phyloP scores from a whole-genome alignment of 2,797 vertebrate species.

The Tragopan temminckii region DNA sequence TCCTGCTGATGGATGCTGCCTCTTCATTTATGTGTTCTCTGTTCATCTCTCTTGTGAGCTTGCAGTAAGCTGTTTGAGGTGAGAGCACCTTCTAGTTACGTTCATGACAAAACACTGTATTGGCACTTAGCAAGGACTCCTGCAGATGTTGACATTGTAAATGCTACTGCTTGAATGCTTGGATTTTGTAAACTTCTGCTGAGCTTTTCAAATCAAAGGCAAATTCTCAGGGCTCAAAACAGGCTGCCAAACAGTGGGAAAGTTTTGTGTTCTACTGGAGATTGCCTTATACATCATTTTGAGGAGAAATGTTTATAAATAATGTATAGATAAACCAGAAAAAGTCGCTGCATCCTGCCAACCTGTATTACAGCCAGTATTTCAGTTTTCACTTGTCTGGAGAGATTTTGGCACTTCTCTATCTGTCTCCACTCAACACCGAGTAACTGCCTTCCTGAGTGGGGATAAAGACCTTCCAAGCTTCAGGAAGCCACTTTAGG shows the following conservation, averaged over 20 bases:
- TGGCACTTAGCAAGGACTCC: background rate
- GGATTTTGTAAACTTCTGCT: background rate
- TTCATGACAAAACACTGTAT: fast-evolving
- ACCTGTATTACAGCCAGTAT: background rate
- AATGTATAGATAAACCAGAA: fast-evolving
- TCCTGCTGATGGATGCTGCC: background rate
- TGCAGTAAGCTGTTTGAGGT: background rate
- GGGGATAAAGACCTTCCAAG: background rate
- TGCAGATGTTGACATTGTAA: background rate
- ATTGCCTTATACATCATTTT: no score
- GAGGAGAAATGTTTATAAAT: background rate
- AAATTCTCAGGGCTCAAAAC: background rate
- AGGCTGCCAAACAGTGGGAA: background rate
- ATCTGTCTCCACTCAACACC: background rate
- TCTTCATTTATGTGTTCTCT: background rate
- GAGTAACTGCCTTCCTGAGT: background rate
- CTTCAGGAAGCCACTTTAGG: background rate
- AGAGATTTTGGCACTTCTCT: background rate
- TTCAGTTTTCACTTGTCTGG: background rate
- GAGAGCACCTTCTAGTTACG: no score
- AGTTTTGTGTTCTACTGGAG: no score
- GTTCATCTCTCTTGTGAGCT: background rate
- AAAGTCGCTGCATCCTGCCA: background rate
- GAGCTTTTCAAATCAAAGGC: background rate
- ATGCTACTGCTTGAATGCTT: background rate